Percentiles rank a stretch among this genome's conserved stretches.
These are phyloP conservation scores for Turdus rufiventris DNA, from an alignment of 2,113 vertebrate genomes.

Conservation along the genomic window DNA sequence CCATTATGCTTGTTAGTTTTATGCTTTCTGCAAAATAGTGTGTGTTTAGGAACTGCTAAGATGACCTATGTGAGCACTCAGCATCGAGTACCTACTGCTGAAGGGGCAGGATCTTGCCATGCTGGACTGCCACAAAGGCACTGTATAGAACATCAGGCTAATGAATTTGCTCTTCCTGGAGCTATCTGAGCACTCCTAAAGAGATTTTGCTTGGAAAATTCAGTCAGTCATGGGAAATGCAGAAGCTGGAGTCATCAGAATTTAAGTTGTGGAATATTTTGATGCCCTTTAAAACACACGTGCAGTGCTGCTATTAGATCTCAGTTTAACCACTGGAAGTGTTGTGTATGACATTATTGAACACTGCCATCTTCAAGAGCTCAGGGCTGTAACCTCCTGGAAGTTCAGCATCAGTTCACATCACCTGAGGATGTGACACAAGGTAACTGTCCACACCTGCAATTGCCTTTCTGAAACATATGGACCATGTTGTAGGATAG, in stretches of 20 bases:
- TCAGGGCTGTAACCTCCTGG: not conserved
- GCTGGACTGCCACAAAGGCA: not conserved
- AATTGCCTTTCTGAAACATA: not conserved
- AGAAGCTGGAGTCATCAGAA: not conserved
- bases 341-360: not conserved
- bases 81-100: not conserved
- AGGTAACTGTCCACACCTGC: not conserved
- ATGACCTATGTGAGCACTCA: not conserved
- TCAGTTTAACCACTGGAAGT: not conserved
- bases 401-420: not conserved
- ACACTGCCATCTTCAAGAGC: not conserved
- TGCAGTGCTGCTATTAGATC: not conserved
- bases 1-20: slow-evolving; percentile 8
- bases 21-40: not conserved
- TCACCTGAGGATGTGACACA: not conserved
- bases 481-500: not conserved
- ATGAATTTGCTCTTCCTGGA: not conserved
- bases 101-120: not conserved
- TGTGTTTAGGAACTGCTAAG: not conserved
- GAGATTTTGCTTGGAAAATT: not conserved
- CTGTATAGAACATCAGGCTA: not conserved
- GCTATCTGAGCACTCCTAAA: not conserved
- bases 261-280: not conserved
- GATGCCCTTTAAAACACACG: not conserved
- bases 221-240: not conserved